These are phyloP conservation scores for Melanostigma gelatinosum DNA, from an alignment of 2,113 vertebrate genomes.

Conservation along the genomic window DNA sequence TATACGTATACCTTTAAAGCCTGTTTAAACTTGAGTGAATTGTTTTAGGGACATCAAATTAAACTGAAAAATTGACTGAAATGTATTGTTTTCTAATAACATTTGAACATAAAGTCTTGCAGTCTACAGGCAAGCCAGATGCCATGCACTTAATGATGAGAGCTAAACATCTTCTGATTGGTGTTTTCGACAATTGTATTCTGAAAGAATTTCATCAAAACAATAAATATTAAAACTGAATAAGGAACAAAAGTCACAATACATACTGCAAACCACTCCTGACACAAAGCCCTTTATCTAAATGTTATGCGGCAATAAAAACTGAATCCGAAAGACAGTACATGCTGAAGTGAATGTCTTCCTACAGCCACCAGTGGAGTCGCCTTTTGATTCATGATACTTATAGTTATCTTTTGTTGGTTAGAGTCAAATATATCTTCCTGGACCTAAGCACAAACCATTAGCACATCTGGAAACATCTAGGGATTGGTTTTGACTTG, in stretches of 20 bases:
- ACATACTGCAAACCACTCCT: not conserved
- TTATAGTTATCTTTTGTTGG: not conserved
- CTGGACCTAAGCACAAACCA: not conserved
- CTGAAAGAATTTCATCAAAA: not conserved
- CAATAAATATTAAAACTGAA: not conserved
- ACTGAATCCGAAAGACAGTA: not conserved
- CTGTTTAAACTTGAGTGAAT: not conserved
- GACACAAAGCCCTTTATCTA: conserved; percentile 20
- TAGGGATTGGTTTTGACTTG: not conserved
- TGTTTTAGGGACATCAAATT: not conserved
- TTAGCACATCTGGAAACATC: not conserved
- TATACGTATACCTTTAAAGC: not conserved
- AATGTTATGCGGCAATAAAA: conserved; percentile 7
- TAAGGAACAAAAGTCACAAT: conserved; percentile 17
- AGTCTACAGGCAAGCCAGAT: not conserved
- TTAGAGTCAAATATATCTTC: not conserved
- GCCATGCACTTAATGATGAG: not conserved
- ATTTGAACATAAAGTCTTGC: not conserved
- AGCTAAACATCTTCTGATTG: not conserved
- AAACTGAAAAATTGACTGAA: not conserved
- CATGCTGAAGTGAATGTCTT: not conserved
- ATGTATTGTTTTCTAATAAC: not conserved
- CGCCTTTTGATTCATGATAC: not conserved
- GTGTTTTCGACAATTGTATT: not conserved
- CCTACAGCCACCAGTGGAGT: not conserved